phyloP scores from a whole-genome alignment of 1,140 invertebrate genomes.

The Eulimnadia texana region DNA sequence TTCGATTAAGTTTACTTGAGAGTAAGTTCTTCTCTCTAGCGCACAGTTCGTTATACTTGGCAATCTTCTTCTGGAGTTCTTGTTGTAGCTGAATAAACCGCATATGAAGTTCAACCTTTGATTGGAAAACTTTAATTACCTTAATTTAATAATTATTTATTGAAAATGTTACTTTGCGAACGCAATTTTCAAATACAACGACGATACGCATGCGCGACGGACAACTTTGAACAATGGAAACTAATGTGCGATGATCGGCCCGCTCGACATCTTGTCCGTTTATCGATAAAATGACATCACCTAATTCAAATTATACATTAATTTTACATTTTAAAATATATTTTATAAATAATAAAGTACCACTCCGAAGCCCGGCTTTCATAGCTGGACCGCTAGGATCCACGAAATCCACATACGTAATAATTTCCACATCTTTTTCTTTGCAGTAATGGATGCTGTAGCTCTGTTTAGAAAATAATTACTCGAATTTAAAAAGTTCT shows the following conservation, averaged over 20 bases:
- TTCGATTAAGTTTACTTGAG: conserved; percentile 14
- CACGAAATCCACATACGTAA: conserved; percentile 92
- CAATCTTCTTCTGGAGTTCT: conserved; percentile 66
- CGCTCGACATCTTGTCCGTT: conserved; percentile 85
- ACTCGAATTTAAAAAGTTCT: not conserved
- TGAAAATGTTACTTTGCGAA: conserved; percentile 52
- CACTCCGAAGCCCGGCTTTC: conserved; percentile 78
- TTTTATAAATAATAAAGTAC: conserved; percentile 28
- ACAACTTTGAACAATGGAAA: conserved; percentile 78
- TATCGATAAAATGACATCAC: conserved; percentile 84
- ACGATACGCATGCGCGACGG: conserved; percentile 83
- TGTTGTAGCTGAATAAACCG: conserved; percentile 76
- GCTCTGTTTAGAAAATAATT: conserved; percentile 43
- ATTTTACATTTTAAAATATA: not conserved
- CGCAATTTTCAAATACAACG: conserved; percentile 87
- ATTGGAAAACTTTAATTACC: not conserved
- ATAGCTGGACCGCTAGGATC: conserved; percentile 79
- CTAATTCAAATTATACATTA: conserved; percentile 25
- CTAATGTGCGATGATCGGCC: conserved; percentile 75
- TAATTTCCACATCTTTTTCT: conserved; percentile 74
- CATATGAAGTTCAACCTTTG: conserved; percentile 68
- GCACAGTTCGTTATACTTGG: conserved; percentile 66
- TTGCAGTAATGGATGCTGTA: conserved; percentile 90
- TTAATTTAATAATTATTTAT: not conserved
- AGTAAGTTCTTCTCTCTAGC: conserved; percentile 61